Evolutionary conservation across 2,113 vertebrate genomes (phyloP).

Genomic region (Apaloderma vittatum): DNA sequence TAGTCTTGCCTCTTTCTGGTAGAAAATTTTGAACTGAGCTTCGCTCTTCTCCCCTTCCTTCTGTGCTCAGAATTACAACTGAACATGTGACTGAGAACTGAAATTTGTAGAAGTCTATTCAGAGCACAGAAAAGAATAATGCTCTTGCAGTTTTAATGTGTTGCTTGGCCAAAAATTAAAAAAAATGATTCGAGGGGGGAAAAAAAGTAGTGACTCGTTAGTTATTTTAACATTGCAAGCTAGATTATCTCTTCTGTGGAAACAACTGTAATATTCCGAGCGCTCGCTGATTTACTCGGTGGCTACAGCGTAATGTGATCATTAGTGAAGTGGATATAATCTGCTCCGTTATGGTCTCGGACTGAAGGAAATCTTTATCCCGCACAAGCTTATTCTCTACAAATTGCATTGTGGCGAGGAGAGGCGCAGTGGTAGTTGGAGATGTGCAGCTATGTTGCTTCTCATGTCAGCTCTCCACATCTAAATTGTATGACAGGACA

Average conservation of each 20-base stretch:
- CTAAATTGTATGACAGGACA: constrained; percentile 87
- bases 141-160: neutral
- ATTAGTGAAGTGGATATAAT: constrained; percentile 37
- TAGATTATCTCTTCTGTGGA: neutral
- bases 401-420: constrained; percentile 56
- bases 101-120: neutral
- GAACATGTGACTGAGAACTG: neutral
- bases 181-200: neutral
- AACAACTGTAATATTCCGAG: neutral
- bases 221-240: neutral
- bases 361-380: constrained; percentile 47
- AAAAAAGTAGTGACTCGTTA: neutral
- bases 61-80: neutral
- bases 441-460: constrained; percentile 84
- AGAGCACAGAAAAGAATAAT: neutral
- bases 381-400: constrained; percentile 51
- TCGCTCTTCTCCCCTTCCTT: neutral
- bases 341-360: constrained; percentile 23
- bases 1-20: neutral
- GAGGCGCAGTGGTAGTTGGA: constrained; percentile 77
- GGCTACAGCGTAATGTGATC: neutral
- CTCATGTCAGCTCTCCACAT: constrained; percentile 81
- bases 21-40: neutral
- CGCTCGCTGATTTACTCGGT: neutral
- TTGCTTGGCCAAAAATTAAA: neutral